Base-by-base conservation (phyloP, 2,888 invertebrate genomes). In the Bruchidius siliquastri region DNA sequence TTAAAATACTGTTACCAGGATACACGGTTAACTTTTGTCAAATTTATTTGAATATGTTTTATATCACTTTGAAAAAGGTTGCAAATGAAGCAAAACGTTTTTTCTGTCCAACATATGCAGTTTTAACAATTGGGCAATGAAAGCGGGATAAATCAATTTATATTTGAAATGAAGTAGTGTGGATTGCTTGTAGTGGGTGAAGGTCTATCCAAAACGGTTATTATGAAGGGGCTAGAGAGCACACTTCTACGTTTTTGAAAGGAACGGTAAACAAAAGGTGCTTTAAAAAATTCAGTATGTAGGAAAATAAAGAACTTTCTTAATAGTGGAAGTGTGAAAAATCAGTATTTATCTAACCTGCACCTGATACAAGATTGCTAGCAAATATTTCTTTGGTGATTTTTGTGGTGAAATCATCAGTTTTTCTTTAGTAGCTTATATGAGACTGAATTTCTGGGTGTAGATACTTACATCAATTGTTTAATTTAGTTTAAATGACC, bases 371-470 rank as follows among this genome's bases (percentile, higher is more conserved):
- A 49, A 49, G 49, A 49, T 49, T 49, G 49, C 49, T 49, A 49
- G 49, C 49, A 13, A 49, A 49, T 74, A 70, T 77, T 74, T 77
- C 76, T 77, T 78, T 78, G 75, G 76, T 78, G 74, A 77, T 77
- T 77, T n/a, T n/a, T n/a, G n/a, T 74, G 72, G 72, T 69, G 68
- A 22, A 68, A 26, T 21, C 21, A 69, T 68, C 32, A 73, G 69
- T 68, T 68, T 26, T 49, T 74, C 68, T 22, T 71, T 70, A 68
- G 32, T 74, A 74, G 72, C 66, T 70, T 74, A 72, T 72, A 74
- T 74, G 76, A 77, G 77, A 77, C 77, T 78, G 76, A 77, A 75
- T 71, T 49, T 49, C 49, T 78, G 75, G 75, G 74, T 76, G 74
- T 75, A 77, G 75, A 76, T 74, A 76, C 75, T 76, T 76, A 74